Percentiles rank a stretch among this genome's conserved stretches.
Conservation (phyloP, 2,113 vertebrate genomes). For the Nesoenas mayeri region DNA sequence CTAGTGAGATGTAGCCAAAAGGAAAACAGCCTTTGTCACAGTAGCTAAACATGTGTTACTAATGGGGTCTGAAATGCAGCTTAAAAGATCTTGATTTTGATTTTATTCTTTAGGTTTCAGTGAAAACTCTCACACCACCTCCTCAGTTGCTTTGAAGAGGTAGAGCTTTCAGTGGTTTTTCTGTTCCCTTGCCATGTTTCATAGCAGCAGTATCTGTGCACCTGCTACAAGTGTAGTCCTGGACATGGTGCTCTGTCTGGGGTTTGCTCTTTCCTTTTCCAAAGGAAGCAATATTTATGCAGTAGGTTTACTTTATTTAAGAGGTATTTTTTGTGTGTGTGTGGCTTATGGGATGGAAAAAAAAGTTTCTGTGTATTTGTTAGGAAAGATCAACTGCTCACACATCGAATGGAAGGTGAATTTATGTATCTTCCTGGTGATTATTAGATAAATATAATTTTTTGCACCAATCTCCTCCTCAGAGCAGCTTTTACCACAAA, state of each 20-base stretch:
- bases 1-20: background rate
- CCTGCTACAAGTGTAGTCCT: background rate
- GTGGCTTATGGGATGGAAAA: background rate
- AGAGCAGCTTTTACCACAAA: background rate
- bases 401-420: background rate
- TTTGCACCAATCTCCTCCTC: background rate
- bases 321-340: background rate
- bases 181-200: background rate
- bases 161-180: background rate
- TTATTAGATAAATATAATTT: background rate
- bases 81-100: background rate
- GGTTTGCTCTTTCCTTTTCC: background rate
- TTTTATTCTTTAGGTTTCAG: background rate
- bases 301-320: background rate
- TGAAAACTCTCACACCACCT: background rate
- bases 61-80: background rate
- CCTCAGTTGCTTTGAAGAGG: background rate
- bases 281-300: background rate
- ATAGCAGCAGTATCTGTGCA: background rate
- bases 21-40: background rate
- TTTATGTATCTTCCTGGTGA: background rate
- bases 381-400: background rate
- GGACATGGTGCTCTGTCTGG: background rate
- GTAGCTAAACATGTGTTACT: background rate
- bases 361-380: background rate